A percentile compares a stretch with the other conserved stretches of the same genome.
Evolutionary conservation across 92 coral and sea anemone genomes (phyloP).

Genomic region (Ricordea florida): DNA sequence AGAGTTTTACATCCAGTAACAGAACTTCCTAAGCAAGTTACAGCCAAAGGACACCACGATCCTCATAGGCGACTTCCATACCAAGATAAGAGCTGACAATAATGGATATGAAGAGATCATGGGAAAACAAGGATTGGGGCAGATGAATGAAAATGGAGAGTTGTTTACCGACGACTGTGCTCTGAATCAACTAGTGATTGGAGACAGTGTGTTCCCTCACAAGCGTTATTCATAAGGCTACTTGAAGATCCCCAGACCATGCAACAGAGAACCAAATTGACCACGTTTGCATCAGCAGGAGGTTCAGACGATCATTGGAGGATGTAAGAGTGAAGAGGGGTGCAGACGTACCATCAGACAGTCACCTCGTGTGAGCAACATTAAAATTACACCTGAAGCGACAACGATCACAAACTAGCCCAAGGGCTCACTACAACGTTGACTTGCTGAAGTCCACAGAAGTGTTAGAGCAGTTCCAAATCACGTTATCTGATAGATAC

Average conservation of each 20-base stretch:
- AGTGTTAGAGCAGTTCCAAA: not conserved
- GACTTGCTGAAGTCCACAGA: not conserved
- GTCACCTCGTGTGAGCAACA: too few relatives aligned
- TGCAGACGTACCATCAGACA: too few relatives aligned
- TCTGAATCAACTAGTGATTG: not conserved
- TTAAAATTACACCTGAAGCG: not conserved
- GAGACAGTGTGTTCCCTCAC: not conserved
- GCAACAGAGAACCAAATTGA: not conserved
- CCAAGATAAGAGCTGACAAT: too few relatives aligned
- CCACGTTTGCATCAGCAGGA: too few relatives aligned
- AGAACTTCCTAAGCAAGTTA: too few relatives aligned
- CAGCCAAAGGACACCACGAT: too few relatives aligned
- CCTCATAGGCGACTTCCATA: too few relatives aligned
- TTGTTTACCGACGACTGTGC: not conserved
- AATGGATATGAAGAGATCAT: not conserved
- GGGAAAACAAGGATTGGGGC: not conserved
- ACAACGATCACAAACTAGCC: not conserved
- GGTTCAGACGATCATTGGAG: too few relatives aligned
- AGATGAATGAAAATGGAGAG: not conserved
- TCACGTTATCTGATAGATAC: not conserved
- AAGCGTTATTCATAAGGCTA: not conserved
- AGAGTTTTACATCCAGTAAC: too few relatives aligned
- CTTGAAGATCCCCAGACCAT: not conserved
- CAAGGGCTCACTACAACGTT: not conserved
- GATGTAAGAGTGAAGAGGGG: too few relatives aligned